A percentile compares a stretch with the other conserved stretches of the same genome.
Evolutionary conservation across 2,888 invertebrate genomes (phyloP).

Genomic region (Falcaria lacertinaria): DNA sequence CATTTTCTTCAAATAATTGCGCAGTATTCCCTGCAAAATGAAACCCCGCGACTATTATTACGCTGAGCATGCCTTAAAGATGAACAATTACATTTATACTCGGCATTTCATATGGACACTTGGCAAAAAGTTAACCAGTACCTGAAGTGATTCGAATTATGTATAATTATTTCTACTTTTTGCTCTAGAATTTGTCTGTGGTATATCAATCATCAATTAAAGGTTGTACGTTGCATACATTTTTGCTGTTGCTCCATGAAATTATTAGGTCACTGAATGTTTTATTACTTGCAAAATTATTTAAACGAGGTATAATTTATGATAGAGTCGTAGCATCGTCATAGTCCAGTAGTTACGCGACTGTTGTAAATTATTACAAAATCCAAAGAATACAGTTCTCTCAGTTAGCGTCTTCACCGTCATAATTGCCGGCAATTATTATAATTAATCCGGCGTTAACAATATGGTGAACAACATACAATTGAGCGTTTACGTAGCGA

Average conservation of each 20-base stretch:
- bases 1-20: not conserved
- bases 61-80: not conserved
- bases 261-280: no score
- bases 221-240: no score
- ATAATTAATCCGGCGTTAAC: constrained; percentile 23
- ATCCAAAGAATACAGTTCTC: not conserved
- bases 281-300: no score
- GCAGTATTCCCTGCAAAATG: not conserved
- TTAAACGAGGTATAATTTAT: no score
- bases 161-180: not conserved
- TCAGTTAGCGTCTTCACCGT: not conserved
- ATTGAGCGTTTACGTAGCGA: constrained; percentile 31
- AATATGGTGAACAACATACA: constrained; percentile 21
- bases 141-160: not conserved
- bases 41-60: not conserved
- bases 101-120: not conserved
- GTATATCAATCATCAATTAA: no score
- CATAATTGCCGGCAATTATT: constrained; percentile 4
- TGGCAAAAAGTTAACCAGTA: not conserved
- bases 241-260: not conserved
- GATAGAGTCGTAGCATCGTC: no score
- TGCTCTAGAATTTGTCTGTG: no score
- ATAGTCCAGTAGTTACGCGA: not conserved
- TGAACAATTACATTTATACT: not conserved
- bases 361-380: not conserved